Evolutionary conservation across 1,140 invertebrate genomes (phyloP).

Genomic region (Acromyrmex heyeri): DNA sequence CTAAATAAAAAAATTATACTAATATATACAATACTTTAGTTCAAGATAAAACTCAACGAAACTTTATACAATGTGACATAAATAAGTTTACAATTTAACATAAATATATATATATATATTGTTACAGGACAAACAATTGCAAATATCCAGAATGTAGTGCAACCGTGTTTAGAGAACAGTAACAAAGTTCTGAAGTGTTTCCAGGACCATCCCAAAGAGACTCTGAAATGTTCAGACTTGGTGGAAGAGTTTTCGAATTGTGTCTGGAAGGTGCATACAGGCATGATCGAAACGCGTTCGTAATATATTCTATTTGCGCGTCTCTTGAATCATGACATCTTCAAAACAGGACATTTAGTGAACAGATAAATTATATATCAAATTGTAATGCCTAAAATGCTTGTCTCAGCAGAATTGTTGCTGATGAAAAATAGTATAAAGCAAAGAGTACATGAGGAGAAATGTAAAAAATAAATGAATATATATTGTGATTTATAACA

Average conservation of each 20-base stretch:
- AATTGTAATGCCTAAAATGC: slow-evolving; percentile 9
- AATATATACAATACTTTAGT: background rate
- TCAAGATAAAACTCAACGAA: background rate
- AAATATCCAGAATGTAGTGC: slow-evolving; percentile 71
- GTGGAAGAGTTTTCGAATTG: slow-evolving; percentile 85
- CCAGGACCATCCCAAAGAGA: slow-evolving; percentile 86
- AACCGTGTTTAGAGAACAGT: slow-evolving; percentile 85
- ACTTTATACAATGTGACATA: background rate
- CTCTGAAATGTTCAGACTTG: slow-evolving; percentile 85
- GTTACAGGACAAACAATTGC: slow-evolving; percentile 68
- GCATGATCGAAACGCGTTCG: slow-evolving; percentile 76
- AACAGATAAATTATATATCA: slow-evolving; percentile 60
- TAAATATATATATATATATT: background rate
- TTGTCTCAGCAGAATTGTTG: slow-evolving; percentile 20
- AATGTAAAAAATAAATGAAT: slow-evolving; percentile 52
- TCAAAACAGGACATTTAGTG: slow-evolving; percentile 51
- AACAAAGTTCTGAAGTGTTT: slow-evolving; percentile 87
- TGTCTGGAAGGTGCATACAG: slow-evolving; percentile 85
- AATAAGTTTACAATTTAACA: background rate
- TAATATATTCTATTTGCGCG: slow-evolving; percentile 58
- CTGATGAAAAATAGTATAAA: slow-evolving; percentile 8
- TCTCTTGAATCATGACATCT: background rate
- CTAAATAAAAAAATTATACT: background rate
- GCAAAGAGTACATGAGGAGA: background rate
- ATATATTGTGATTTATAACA: slow-evolving; percentile 40